A percentile compares a stretch with the other conserved stretches of the same genome.
Evolutionary conservation across 2,797 vertebrate species (phyloP).

Genomic region (Eulemur albifrons): DNA sequence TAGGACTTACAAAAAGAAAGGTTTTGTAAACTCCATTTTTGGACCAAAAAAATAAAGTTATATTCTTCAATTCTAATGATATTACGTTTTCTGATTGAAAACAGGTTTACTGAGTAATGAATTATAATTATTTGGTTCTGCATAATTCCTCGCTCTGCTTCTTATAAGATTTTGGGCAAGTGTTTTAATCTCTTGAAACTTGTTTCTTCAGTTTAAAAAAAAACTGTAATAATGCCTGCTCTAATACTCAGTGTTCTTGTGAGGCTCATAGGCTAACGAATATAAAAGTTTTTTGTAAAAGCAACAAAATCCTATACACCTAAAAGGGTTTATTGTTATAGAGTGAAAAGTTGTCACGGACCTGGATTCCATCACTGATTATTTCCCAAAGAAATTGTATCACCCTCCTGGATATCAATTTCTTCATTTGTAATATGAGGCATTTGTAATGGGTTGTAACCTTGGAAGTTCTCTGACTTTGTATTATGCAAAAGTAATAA

Average conservation of each 20-base stretch:
- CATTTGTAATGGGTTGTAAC: not conserved
- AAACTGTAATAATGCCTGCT: not conserved
- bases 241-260: not conserved
- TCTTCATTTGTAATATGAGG: not conserved
- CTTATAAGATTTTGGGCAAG: not conserved
- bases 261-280: not conserved
- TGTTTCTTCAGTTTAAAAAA: not conserved
- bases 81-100: not conserved
- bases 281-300: not conserved
- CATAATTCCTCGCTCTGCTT: not conserved
- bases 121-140: not conserved
- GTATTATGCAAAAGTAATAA: not conserved
- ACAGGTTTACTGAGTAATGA: not conserved
- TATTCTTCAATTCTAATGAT: constrained; percentile 13
- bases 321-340: not conserved
- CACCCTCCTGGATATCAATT: not conserved
- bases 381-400: not conserved
- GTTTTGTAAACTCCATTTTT: constrained; percentile 19
- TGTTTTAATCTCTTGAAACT: not conserved
- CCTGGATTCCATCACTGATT: not conserved
- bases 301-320: not conserved
- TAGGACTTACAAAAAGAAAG: not conserved
- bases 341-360: not conserved
- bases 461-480: not conserved
- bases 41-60: not conserved